Evolutionary conservation across 2,888 invertebrate species (phyloP).

Genomic region (Meteorus colon): DNA sequence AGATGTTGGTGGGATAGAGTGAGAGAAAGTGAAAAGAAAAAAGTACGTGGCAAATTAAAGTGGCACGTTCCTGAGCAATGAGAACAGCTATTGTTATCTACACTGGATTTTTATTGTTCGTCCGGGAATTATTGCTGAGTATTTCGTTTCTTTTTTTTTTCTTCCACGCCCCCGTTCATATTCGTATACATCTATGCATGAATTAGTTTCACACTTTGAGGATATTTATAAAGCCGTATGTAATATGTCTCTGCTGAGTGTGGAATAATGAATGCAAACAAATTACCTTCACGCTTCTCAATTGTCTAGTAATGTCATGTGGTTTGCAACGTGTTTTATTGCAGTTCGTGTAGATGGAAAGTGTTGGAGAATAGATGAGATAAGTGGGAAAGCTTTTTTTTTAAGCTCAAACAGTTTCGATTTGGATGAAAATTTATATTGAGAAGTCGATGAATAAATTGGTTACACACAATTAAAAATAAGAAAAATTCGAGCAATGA

Average conservation of each 20-base stretch:
- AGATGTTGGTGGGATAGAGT: not conserved
- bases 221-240: not conserved
- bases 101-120: conserved; percentile 8
- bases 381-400: not conserved
- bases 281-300: not conserved
- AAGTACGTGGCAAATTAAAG: conserved; percentile 2
- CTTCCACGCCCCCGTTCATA: not conserved
- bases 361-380: not conserved
- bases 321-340: not conserved
- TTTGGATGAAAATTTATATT: not conserved
- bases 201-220: not conserved
- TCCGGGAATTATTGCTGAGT: conserved; percentile 3
- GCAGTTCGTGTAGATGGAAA: not conserved
- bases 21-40: not conserved
- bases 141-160: not conserved
- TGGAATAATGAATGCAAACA: not conserved
- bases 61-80: conserved; percentile 6
- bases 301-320: not conserved
- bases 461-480: not conserved
- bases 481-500: not conserved
- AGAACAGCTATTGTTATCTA: conserved; percentile 10
- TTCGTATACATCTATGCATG: not conserved
- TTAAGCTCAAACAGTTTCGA: not conserved
- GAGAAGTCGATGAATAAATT: not conserved
- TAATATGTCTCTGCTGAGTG: not conserved